These are phyloP conservation scores for Rhamphomyia laevipes DNA, from an alignment of 2,888 invertebrate species.

Conservation along the genomic window DNA sequence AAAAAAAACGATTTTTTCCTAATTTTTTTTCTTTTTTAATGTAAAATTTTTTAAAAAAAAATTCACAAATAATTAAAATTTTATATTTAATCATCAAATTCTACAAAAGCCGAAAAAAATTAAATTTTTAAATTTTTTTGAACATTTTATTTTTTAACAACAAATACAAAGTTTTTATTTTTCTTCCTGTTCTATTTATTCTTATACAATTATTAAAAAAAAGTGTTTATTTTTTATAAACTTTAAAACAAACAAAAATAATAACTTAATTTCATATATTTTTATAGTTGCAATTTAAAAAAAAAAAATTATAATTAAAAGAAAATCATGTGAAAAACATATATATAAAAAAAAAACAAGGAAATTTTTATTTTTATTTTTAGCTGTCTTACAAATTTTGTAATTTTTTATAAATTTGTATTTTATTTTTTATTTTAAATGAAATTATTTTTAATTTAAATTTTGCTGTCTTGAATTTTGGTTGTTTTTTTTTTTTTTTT, in stretches of 20 bases:
- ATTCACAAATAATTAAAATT: neutral
- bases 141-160: slow-evolving; percentile 8
- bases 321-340: neutral
- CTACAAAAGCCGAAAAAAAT: slow-evolving; percentile 15
- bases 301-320: neutral
- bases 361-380: neutral
- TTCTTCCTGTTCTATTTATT: slow-evolving; percentile 14
- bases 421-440: slow-evolving; percentile 3
- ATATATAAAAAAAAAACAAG: neutral
- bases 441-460: neutral
- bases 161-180: slow-evolving; percentile 11
- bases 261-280: slow-evolving; percentile 20
- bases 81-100: neutral
- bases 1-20: neutral
- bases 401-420: slow-evolving; percentile 5
- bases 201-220: too few relatives aligned
- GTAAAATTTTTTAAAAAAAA: neutral
- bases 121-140: slow-evolving; percentile 12
- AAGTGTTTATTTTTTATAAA: too few relatives aligned
- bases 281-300: neutral
- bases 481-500: neutral
- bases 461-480: neutral
- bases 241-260: slow-evolving; percentile 20
- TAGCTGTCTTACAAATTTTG: slow-evolving; percentile 19
- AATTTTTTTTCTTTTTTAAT: neutral